Conservation (phyloP, 92 coral and sea anemone species). For the Parazoanthus swiftii region DNA sequence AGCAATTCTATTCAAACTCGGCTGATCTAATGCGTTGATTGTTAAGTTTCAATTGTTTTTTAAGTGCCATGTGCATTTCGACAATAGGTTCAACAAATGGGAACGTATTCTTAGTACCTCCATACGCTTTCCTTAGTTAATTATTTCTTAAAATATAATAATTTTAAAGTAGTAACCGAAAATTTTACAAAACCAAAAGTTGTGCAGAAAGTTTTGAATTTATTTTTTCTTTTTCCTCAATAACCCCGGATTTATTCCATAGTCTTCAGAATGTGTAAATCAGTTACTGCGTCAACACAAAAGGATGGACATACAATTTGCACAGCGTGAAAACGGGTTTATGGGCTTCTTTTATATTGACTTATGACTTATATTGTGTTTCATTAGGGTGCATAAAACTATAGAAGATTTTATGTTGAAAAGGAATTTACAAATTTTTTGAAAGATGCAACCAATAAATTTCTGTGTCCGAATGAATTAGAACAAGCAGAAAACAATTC, state of each 20-base stretch:
- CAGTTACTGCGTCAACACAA: not conserved
- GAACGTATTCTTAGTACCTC: not conserved
- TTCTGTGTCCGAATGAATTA: not conserved
- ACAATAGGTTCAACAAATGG: conserved; percentile 4
- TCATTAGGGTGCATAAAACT: not conserved
- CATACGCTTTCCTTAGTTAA: not conserved
- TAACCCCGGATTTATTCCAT: not conserved
- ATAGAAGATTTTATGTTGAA: not conserved
- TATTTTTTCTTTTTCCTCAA: not conserved
- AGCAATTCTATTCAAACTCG: conserved; percentile 20
- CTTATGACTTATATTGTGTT: conserved; percentile 3
- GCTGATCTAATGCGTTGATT: conserved; percentile 31
- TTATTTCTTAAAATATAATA: not conserved
- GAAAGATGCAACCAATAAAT: not conserved
- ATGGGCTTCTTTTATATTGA: not conserved
- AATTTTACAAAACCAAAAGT: not conserved
- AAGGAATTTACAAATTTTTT: not conserved
- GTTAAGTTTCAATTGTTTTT: conserved; percentile 32
- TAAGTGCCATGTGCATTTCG: conserved; percentile 38
- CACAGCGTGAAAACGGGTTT: conserved; percentile 26
- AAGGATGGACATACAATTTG: not conserved
- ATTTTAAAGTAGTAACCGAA: no score
- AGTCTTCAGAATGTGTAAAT: conserved; percentile 6
- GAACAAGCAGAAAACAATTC: not conserved
- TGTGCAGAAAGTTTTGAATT: not conserved